Base-by-base conservation (phyloP, 1,140 invertebrate species). In the Anthonomus grandis region DNA sequence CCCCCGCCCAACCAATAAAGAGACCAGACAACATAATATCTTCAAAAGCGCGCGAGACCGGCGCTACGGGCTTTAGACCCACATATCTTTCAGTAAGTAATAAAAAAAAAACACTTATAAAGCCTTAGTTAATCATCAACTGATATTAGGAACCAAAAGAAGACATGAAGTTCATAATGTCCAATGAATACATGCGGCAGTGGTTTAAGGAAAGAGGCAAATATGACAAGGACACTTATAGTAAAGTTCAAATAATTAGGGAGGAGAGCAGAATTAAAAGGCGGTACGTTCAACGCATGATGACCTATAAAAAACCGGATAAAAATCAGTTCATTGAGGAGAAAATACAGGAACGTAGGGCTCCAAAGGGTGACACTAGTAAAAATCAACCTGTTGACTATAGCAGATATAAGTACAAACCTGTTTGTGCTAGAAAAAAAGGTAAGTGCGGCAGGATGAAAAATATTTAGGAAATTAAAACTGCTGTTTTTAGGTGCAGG, bases 221-320 rank as follows among this genome's bases (percentile, higher is more conserved):
- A 3, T 66, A 66, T 31, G 63, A 66, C 48, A 66, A 62, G 67
- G 74, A 67, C 6, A 62, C 59, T 8, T 69, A 66, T 34, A 61
- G 62, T 31, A 66, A 61, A 45, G 57, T 63, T 27, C 46, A 64
- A 55, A 62, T 63, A 17, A 63, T 63, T 38, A 65, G 64, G 34
- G 54, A 59, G 24, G 64, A 66, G 38, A 55, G 59, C 2, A 60
- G 59, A 27, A 60, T 68, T n/a, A 66, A 66, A 37, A 47, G 67
- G 6, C 45, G 64, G 45, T 65, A 48, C 24, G 66, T 69, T 1
- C 66, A 68, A 37, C 44, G 61, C 41, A 63, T 61, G 58, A 64
- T 66, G 64, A 65, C 60, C 5, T 58, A 60, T 15, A 62, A 52
- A 36, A 62, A 64, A 34, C 57, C 57, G 5, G 41, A 38, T 10